phyloP scores from a whole-genome alignment of 2,113 vertebrate genomes.

The Cephalophus harveyi region DNA sequence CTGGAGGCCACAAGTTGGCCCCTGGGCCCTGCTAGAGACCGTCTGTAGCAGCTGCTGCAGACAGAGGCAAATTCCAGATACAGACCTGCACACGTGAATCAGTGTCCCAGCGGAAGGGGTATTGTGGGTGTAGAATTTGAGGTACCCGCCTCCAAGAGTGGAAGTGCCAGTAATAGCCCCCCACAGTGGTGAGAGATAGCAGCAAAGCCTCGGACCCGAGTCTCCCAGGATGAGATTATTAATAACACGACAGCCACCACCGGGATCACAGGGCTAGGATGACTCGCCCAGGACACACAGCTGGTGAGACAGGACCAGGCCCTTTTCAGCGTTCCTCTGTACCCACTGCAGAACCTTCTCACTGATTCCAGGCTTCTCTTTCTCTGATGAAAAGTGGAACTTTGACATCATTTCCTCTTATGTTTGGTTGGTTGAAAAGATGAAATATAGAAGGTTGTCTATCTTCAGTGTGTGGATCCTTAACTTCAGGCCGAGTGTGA shows the following conservation, averaged over 20 bases:
- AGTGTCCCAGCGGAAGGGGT: not conserved
- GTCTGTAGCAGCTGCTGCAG: not conserved
- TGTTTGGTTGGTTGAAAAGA: not conserved
- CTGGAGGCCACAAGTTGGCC: not conserved
- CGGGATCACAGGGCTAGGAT: not conserved
- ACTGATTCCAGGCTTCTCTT: not conserved
- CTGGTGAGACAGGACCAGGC: not conserved
- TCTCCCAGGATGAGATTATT: not conserved
- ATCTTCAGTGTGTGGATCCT: not conserved
- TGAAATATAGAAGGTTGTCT: not conserved
- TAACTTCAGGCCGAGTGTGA: not conserved
- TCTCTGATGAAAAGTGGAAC: not conserved
- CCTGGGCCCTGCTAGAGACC: not conserved
- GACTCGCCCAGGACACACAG: not conserved
- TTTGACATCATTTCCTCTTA: not conserved
- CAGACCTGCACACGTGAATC: not conserved
- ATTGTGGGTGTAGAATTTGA: not conserved
- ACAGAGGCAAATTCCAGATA: not conserved
- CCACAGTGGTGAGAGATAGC: not conserved
- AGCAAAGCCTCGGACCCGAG: accelerated
- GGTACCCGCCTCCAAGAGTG: not conserved
- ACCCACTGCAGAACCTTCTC: not conserved
- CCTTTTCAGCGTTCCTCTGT: not conserved
- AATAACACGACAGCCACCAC: not conserved
- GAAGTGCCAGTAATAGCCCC: not conserved